Base-by-base conservation (phyloP, 2,888 invertebrate species). In the Eurytoma californica region DNA sequence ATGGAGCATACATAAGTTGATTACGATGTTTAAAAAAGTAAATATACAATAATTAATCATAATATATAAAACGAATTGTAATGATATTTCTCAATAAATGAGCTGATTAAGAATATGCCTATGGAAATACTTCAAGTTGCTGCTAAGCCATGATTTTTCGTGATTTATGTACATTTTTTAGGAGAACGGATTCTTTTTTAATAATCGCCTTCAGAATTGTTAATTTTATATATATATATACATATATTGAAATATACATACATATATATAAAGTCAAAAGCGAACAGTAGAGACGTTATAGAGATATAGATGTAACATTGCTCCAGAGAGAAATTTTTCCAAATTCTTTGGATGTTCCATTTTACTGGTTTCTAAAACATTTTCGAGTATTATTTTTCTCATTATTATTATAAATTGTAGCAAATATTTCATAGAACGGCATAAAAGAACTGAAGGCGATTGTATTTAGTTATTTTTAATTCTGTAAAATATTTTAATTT, bases 21-120 rank as follows among this genome's bases (percentile, higher is more conserved):
- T 80, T 72, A 75, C 49, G 55, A 79, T 51, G 66, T 70, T 66
- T 72, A 80, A 79, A 83, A 81, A 77, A 78, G 47, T 77, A 75
- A 80, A 82, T 85, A 83, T 86, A 85, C 85, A 85, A 84, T 86
- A 85, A 85, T 85, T 84, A 85, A 85, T 85, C 85, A 85, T 84
- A 86, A 84, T 86, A 86, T 85, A 87, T 84, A 83, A 84, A 83
- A 82, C 79, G 73, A 81, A 82, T 83, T 75, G 80, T 80, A 84
- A 84, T 85, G 83, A 85, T 86, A 83, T 84, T 86, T 85, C 86
- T 85, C 83, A 85, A 85, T 86, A 84, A 85, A 86, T 85, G 86
- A 86, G 83, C 86, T 85, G 84, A 74, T 75, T 68, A 76, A 68
- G 85, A 86, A 85, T 87, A 86, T 85, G 83, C 82, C 83, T 84